Conservation (phyloP, 2,797 vertebrate genomes). For the Halcyon chelicuti region DNA sequence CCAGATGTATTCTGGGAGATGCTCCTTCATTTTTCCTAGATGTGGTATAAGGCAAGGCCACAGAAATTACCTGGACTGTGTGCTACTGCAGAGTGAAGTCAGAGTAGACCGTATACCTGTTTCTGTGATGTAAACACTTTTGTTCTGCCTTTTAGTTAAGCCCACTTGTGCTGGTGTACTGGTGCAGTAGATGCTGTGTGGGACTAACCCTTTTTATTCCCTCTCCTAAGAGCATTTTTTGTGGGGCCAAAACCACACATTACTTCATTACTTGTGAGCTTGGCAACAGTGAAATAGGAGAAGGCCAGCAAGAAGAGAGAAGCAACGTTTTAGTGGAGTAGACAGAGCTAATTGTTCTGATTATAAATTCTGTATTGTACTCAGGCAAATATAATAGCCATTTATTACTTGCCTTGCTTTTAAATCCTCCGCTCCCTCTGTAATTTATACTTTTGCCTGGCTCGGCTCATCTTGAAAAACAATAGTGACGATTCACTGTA, state of each 20-base stretch:
- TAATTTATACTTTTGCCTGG: constrained; percentile 31
- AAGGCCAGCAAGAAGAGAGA: constrained; percentile 17
- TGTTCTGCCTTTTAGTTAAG: neutral
- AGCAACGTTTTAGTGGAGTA: constrained; percentile 13
- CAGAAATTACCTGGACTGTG: neutral
- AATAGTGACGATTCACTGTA: neutral
- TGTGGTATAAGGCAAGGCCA: neutral
- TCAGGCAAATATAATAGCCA: constrained; percentile 13
- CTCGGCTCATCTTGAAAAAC: neutral
- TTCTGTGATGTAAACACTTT: neutral
- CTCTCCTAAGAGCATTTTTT: neutral
- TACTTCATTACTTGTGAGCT: constrained; percentile 8
- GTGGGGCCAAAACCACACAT: neutral
- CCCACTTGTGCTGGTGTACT: neutral
- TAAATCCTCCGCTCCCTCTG: neutral
- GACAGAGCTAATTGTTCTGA: constrained; percentile 56
- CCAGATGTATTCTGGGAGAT: neutral
- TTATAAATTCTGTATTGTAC: constrained; percentile 53
- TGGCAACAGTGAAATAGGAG: constrained; percentile 39
- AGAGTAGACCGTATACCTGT: neutral
- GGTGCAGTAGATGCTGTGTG: neutral
- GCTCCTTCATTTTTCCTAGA: neutral
- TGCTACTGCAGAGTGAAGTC: neutral
- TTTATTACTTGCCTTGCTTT: constrained; percentile 36
- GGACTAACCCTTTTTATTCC: neutral